Percentiles rank a stretch among this genome's conserved stretches.
phyloP scores from a whole-genome alignment of 2,113 vertebrate genomes.

The Zosterops hypoxanthus region DNA sequence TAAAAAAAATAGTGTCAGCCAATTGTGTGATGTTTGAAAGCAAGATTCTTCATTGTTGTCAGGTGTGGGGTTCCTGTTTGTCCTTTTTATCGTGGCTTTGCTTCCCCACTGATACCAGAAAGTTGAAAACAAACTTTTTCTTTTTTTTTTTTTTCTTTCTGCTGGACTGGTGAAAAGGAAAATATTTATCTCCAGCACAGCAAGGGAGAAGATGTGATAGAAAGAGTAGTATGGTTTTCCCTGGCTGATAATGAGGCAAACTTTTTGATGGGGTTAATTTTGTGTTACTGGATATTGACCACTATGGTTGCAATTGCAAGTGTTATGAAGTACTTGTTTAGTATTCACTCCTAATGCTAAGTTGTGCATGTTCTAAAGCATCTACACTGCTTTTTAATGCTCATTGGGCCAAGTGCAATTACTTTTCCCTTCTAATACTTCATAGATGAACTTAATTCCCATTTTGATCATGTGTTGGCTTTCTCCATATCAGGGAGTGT shows the following conservation, averaged over 20 bases:
- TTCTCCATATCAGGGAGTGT: neutral
- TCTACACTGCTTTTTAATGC: neutral
- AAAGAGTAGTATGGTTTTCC: neutral
- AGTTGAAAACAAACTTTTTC: conserved; percentile 29
- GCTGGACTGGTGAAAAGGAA: neutral
- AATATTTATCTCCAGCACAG: neutral
- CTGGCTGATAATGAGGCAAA: neutral
- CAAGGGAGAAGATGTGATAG: neutral
- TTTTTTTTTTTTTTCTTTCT: neutral
- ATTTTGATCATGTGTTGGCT: neutral
- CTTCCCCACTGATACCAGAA: conserved; percentile 67
- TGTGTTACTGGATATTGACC: neutral
- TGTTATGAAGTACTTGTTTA: neutral
- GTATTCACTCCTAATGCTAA: neutral
- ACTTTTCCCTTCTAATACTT: neutral
- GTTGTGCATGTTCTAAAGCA: neutral
- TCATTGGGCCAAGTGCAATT: neutral
- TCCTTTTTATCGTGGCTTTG: conserved; percentile 48
- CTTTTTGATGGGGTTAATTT: neutral
- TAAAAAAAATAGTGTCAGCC: conserved; percentile 48
- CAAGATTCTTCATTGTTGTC: conserved; percentile 68
- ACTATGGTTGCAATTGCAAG: neutral
- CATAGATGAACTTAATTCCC: neutral
- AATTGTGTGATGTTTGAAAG: conserved; percentile 60
- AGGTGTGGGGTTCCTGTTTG: conserved; percentile 71